Evolutionary conservation across 1,140 invertebrate genomes (phyloP), one percentile per base, ranked within the genome.

Genomic region (Macrobrachium nipponense): DNA sequence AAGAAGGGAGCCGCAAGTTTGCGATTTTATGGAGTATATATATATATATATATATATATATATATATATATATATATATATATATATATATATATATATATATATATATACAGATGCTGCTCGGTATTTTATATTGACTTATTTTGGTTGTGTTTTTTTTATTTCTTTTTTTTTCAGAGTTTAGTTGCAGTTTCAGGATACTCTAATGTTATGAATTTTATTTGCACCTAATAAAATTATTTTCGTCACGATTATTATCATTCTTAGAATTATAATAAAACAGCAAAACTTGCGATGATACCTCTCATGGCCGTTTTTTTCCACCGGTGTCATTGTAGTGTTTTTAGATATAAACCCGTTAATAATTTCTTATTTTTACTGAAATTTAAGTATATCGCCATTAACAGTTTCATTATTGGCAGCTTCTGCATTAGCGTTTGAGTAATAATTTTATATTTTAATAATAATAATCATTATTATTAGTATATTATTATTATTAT

Each of bases 41-140:
- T 62, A 62, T 62, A 62, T 62, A 62, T 62, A 62, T 62, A 62
- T 62, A 62, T 62, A 62, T 62, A 62, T 62, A 62, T 62, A 62
- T 62, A 62, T 62, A 62, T 62, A 62, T 62, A 62, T 62, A 62
- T 62, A 62, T 62, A 62, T 62, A 62, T 62, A 62, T 62, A 62
- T 62, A 62, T 62, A 62, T 62, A 62, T 62, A 62, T 62, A 62
- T 62, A 62, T 62, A 62, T 62, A 62, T 62, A 62, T 62, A 62
- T 62, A 62, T 62, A 62, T 68, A 68, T n/a, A 68, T n/a, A 68
- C 36, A 68, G 11, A 68, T 68, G 36, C n/a, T n/a, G n/a, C 5
- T n/a, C 2, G n/a, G n/a, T 2, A 62, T n/a, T 17, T 62, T 62
- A 36, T 2, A 4, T 36, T 36, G 27, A 36, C 27, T 36, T 36